Evolutionary conservation across 2,113 vertebrate genomes (phyloP).

Genomic region (Melanerpes aurifrons): DNA sequence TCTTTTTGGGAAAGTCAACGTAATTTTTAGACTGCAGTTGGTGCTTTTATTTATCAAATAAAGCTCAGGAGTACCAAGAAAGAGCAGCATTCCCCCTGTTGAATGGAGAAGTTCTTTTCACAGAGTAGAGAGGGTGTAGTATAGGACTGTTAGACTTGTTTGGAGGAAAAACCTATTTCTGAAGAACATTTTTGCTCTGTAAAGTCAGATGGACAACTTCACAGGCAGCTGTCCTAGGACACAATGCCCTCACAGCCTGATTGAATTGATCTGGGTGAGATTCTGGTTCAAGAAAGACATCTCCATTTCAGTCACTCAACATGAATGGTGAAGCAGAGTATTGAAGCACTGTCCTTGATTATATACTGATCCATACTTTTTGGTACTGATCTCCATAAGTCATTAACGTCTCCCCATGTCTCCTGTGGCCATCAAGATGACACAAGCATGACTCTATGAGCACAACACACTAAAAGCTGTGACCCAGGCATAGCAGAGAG

Average conservation of each 20-base stretch:
- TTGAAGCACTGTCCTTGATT: not conserved
- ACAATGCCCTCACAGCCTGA: not conserved
- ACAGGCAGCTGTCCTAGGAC: not conserved
- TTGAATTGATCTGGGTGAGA: not conserved
- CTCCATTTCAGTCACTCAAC: not conserved
- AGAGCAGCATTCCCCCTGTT: not conserved
- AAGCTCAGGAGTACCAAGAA: not conserved
- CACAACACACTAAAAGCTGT: not conserved
- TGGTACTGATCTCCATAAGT: not conserved
- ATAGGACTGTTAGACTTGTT: not conserved
- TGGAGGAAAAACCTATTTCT: not conserved
- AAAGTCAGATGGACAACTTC: not conserved
- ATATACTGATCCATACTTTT: not conserved
- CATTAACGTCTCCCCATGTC: not conserved
- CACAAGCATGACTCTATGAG: not conserved
- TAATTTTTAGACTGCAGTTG: not conserved
- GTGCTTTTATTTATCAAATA: not conserved
- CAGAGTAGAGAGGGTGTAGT: not conserved
- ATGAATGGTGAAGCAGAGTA: not conserved
- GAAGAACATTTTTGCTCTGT: not conserved
- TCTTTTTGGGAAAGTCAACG: not conserved
- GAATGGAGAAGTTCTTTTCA: not conserved
- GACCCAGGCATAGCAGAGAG: not conserved
- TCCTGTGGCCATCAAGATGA: not conserved
- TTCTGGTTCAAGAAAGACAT: not conserved